Evolutionary conservation across 2,797 vertebrate species (phyloP).

Genomic region (Xiphorhynchus erythropygius): DNA sequence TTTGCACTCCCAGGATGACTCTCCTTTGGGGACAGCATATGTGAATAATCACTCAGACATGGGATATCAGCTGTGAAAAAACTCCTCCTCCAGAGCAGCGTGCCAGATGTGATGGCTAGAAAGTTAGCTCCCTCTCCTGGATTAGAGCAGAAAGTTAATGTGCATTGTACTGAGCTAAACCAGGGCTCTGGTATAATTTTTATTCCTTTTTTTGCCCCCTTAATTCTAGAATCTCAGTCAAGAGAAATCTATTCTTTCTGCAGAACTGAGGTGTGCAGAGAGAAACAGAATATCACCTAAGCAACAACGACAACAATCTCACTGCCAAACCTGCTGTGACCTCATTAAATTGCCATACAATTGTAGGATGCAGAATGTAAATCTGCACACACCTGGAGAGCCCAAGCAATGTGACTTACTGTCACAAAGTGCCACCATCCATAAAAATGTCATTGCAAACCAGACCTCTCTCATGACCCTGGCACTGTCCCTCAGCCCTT

Average conservation of each 20-base stretch:
- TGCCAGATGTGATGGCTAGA: neutral
- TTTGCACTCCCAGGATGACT: conserved; percentile 50
- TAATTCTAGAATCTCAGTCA: neutral
- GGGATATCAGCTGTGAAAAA: conserved; percentile 28
- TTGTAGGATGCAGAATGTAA: neutral
- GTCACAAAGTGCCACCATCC: neutral
- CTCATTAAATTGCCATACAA: neutral
- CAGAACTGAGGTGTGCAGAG: neutral
- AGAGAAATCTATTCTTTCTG: neutral
- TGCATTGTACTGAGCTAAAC: neutral
- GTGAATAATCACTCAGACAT: conserved; percentile 51
- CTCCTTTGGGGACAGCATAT: conserved; percentile 48
- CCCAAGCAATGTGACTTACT: neutral
- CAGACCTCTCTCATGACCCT: neutral
- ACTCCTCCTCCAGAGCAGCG: neutral
- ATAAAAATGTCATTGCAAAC: neutral
- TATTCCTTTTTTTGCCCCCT: neutral
- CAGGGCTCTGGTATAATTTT: neutral
- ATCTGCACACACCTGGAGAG: neutral
- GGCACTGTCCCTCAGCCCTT: neutral
- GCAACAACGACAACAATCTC: neutral
- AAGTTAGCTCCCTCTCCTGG: conserved; percentile 67
- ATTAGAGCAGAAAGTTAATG: neutral
- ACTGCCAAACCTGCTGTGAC: neutral
- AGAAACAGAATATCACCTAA: neutral